Percentiles rank a stretch among this genome's conserved stretches.
Evolutionary conservation across 1,140 invertebrate genomes (phyloP).

Genomic region (Heliconius hewitsoni): DNA sequence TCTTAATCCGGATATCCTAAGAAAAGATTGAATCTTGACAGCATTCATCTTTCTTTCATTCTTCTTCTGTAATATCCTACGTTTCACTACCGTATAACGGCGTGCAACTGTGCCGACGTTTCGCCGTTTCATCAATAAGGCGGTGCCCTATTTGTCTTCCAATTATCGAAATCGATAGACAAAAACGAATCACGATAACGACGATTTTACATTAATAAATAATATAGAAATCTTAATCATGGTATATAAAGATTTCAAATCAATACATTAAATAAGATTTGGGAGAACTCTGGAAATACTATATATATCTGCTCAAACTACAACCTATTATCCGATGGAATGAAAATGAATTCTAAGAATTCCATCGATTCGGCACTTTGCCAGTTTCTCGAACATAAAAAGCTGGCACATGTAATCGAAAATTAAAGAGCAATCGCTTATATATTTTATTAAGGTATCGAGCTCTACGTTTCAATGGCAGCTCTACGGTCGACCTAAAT

Average conservation of each 20-base stretch:
- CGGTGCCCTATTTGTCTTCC: too few relatives aligned
- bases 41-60: too few relatives aligned
- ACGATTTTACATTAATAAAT: neutral
- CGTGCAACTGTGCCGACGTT: too few relatives aligned
- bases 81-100: too few relatives aligned
- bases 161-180: too few relatives aligned
- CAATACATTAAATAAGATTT: neutral
- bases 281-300: neutral
- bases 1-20: too few relatives aligned
- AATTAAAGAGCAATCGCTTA: neutral
- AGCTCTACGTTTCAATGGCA: neutral
- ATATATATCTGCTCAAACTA: neutral
- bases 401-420: slow-evolving; percentile 1
- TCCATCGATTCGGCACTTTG: slow-evolving; percentile 4
- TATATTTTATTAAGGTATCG: slow-evolving; percentile 2
- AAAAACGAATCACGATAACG: neutral
- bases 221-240: neutral
- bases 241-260: neutral
- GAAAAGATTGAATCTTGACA: too few relatives aligned
- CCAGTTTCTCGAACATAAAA: slow-evolving; percentile 3
- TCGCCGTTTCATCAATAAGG: too few relatives aligned
- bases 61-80: too few relatives aligned
- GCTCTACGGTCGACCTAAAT: neutral
- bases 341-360: neutral
- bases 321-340: neutral